Evolutionary conservation across 1,140 invertebrate genomes (phyloP).

Genomic region (Choristoneura fumiferana): DNA sequence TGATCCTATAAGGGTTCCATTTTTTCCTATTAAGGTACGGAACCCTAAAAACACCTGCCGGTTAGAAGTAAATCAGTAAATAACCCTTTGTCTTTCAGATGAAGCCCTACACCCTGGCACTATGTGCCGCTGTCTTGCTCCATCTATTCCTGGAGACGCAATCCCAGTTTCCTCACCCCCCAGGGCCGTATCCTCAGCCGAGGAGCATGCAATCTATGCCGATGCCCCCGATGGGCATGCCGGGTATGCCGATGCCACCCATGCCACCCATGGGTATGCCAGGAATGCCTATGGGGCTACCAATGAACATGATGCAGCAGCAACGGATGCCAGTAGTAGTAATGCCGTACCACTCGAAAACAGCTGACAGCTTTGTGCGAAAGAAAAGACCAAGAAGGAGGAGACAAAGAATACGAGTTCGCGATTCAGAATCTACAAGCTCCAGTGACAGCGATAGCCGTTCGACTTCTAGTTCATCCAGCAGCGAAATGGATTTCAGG

Average conservation of each 20-base stretch:
- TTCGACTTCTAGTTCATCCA: slow-evolving; percentile 30
- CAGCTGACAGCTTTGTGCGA: slow-evolving; percentile 21
- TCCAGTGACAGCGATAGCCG: slow-evolving; percentile 21
- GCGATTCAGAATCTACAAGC: neutral
- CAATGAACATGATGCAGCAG: slow-evolving; percentile 26
- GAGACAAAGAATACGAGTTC: slow-evolving; percentile 22
- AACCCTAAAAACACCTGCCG: too few relatives aligned
- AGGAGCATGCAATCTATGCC: neutral
- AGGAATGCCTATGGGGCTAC: slow-evolving; percentile 16
- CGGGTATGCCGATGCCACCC: neutral
- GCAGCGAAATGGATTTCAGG: slow-evolving; percentile 22
- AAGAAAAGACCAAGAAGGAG: slow-evolving; percentile 24
- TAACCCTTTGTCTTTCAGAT: too few relatives aligned
- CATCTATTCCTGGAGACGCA: too few relatives aligned
- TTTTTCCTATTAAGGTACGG: too few relatives aligned
- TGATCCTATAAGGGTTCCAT: too few relatives aligned
- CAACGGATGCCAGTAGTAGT: slow-evolving; percentile 48
- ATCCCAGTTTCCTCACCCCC: too few relatives aligned
- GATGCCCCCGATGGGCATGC: too few relatives aligned
- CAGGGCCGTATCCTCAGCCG: too few relatives aligned
- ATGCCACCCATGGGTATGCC: slow-evolving; percentile 21
- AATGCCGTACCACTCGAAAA: slow-evolving; percentile 48
- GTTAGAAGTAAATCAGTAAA: too few relatives aligned
- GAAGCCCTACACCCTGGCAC: too few relatives aligned
- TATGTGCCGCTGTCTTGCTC: too few relatives aligned